These are phyloP conservation scores for Athetis lepigone DNA, from an alignment of 2,888 invertebrate genomes.

Conservation along the genomic window DNA sequence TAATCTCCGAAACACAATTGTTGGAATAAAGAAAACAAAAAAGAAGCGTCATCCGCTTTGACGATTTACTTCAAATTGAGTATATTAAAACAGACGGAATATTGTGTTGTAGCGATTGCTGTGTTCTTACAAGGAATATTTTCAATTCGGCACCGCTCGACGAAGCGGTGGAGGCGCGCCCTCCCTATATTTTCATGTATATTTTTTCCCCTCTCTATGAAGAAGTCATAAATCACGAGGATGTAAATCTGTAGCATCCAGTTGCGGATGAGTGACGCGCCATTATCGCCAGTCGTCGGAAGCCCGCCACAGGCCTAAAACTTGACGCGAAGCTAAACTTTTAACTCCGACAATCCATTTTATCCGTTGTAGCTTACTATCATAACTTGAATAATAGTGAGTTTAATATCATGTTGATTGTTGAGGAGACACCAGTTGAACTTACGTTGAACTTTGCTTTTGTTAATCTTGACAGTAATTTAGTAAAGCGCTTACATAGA, in stretches of 20 bases:
- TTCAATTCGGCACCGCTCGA: conserved; percentile 68
- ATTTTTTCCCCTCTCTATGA: conserved; percentile 88
- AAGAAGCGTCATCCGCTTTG: conserved; percentile 36
- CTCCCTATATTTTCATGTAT: conserved; percentile 80
- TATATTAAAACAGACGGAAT: conserved; percentile 49
- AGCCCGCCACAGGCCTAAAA: conserved; percentile 77
- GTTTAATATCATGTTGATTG: conserved; percentile 51
- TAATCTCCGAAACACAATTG: conserved; percentile 41
- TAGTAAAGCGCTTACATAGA: neutral
- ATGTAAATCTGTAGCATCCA: conserved; percentile 90
- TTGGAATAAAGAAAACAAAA: conserved; percentile 52
- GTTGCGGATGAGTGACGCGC: conserved; percentile 88
- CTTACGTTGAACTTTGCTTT: conserved; percentile 30
- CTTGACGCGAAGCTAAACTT: conserved; percentile 75
- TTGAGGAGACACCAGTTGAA: conserved; percentile 38
- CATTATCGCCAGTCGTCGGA: conserved; percentile 83
- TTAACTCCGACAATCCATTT: conserved; percentile 71
- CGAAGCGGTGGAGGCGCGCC: conserved; percentile 60
- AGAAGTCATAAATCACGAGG: conserved; percentile 89
- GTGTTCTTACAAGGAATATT: conserved; percentile 67
- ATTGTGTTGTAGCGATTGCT: conserved; percentile 60
- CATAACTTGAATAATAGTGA: conserved; percentile 56
- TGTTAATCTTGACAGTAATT: conserved; percentile 37
- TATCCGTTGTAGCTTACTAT: conserved; percentile 65
- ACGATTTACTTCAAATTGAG: conserved; percentile 58